phyloP scores from a whole-genome alignment of 2,113 vertebrate species.

The Eolophus roseicapilla region DNA sequence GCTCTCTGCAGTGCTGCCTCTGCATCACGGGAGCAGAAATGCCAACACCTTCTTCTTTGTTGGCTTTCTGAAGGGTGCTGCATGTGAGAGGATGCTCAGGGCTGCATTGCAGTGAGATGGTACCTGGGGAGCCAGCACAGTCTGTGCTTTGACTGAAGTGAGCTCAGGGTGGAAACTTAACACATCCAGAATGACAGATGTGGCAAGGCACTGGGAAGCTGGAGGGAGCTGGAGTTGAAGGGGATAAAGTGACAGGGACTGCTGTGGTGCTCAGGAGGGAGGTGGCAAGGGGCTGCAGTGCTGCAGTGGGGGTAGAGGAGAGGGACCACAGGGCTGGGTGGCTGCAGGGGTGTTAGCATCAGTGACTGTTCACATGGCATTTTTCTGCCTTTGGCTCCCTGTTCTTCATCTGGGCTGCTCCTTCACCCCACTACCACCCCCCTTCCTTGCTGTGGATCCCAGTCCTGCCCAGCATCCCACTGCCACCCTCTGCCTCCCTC shows the following conservation, averaged over 20 bases:
- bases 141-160: background rate
- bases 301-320: background rate
- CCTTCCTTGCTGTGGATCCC: background rate
- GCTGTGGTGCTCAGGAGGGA: background rate
- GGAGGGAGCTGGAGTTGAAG: background rate
- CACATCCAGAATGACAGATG: background rate
- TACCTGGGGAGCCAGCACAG: background rate
- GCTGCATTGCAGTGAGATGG: background rate
- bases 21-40: background rate
- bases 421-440: background rate
- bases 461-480: constrained; percentile 7
- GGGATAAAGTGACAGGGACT: background rate
- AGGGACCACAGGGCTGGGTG: background rate
- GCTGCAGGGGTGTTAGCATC: background rate
- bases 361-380: background rate
- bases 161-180: background rate
- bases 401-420: background rate
- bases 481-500: background rate
- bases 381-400: background rate
- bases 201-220: background rate
- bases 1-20: background rate
- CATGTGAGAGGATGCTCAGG: background rate
- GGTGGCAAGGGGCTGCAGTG: background rate
- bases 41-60: background rate
- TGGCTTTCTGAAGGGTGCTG: background rate